Evolutionary conservation across 1,140 invertebrate genomes (phyloP).

Genomic region (Saxidomus purpurata): DNA sequence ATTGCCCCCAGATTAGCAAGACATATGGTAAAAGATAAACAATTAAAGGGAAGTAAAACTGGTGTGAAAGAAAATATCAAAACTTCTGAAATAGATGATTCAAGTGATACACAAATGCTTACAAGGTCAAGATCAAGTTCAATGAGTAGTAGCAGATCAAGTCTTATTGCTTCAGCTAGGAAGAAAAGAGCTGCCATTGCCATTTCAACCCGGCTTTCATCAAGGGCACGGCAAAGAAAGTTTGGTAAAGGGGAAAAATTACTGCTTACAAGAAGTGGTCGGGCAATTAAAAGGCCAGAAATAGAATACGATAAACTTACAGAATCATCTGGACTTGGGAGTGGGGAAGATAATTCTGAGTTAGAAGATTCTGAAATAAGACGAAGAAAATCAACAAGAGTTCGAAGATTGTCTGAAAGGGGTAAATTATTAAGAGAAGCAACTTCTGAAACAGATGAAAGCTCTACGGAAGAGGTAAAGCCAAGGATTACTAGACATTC

Average conservation of each 20-base stretch:
- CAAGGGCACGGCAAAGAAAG: neutral
- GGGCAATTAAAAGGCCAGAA: conserved; percentile 29
- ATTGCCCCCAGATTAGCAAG: conserved; percentile 20
- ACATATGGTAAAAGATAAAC: conserved; percentile 28
- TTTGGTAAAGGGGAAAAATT: neutral
- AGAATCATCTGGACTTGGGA: conserved; percentile 47
- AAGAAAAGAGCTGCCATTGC: conserved; percentile 10
- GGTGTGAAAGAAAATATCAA: neutral
- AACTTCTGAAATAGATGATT: neutral
- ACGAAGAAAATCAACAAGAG: conserved; percentile 41
- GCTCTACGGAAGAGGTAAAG: conserved; percentile 13
- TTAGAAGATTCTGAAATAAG: neutral
- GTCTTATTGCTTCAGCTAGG: conserved; percentile 22
- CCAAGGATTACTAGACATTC: conserved; percentile 29
- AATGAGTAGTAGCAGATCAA: conserved; percentile 43
- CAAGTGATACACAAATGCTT: conserved; percentile 14
- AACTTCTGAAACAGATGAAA: conserved; percentile 17
- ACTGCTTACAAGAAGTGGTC: conserved; percentile 44
- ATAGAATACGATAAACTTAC: conserved; percentile 2
- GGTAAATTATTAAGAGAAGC: neutral
- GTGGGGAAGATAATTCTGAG: conserved; percentile 51
- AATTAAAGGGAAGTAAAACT: neutral
- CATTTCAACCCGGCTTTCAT: neutral
- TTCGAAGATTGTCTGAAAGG: conserved; percentile 22
- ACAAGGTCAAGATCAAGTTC: conserved; percentile 58